Conservation (phyloP, 2,113 vertebrate species). For the Phaetusa simplex region DNA sequence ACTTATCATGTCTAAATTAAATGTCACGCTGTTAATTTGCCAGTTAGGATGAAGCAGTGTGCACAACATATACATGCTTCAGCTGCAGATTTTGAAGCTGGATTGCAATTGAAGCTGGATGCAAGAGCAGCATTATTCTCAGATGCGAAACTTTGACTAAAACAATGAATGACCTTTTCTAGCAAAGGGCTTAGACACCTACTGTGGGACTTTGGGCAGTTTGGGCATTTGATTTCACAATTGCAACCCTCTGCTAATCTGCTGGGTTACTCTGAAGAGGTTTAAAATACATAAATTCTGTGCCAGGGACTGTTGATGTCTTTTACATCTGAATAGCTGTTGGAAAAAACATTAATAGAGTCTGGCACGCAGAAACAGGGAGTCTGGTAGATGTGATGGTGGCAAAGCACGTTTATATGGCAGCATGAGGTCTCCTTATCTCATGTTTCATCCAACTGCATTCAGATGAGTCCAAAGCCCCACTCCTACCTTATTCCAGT, state of each 20-base stretch:
- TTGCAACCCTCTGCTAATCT: neutral
- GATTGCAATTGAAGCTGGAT: neutral
- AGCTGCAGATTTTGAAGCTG: neutral
- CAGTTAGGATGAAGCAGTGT: neutral
- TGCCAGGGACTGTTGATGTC: neutral
- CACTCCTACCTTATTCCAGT: neutral
- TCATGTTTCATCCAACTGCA: neutral
- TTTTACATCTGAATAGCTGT: neutral
- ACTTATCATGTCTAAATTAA: neutral
- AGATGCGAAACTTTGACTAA: neutral
- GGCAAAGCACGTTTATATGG: neutral
- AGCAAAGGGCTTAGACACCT: neutral
- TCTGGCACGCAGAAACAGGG: neutral
- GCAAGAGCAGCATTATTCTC: neutral
- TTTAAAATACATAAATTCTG: neutral
- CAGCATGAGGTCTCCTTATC: neutral
- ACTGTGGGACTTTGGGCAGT: neutral
- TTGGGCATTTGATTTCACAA: neutral
- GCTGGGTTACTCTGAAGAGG: neutral
- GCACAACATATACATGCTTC: fast-evolving
- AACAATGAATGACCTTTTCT: neutral
- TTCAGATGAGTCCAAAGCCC: neutral
- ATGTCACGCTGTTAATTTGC: neutral
- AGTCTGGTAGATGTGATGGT: neutral
- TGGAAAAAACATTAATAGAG: neutral